These are phyloP conservation scores for Bombus huntii DNA, from an alignment of 1,140 invertebrate genomes.

Conservation along the genomic window DNA sequence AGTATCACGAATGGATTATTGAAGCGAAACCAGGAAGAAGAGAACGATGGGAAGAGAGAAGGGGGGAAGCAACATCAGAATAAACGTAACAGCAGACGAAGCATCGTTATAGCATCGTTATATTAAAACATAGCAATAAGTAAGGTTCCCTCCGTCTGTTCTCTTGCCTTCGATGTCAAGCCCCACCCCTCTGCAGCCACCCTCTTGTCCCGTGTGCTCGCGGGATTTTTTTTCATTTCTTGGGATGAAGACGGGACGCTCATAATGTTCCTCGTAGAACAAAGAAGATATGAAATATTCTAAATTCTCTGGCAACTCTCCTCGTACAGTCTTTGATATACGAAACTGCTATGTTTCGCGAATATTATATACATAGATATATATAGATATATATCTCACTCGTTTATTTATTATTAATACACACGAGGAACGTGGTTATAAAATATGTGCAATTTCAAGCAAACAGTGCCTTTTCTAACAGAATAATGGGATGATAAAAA, in stretches of 20 bases:
- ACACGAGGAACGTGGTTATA: background rate
- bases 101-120: conserved; percentile 76
- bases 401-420: background rate
- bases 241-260: conserved; percentile 33
- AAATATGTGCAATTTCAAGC: background rate
- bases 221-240: conserved; percentile 53
- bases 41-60: conserved; percentile 39
- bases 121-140: conserved; percentile 79
- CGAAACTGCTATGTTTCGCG: background rate
- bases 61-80: conserved; percentile 66
- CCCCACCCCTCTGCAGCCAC: conserved; percentile 48
- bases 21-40: conserved; percentile 58
- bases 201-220: conserved; percentile 53
- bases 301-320: conserved; percentile 25
- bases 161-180: conserved; percentile 54
- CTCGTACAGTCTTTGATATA: background rate
- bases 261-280: conserved; percentile 31
- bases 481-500: too few species aligned
- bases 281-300: conserved; percentile 48
- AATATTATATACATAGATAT: background rate
- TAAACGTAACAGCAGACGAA: conserved; percentile 71
- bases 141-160: conserved; percentile 69
- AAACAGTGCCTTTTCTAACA: background rate
- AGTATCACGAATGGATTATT: conserved; percentile 61
- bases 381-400: background rate